Evolutionary conservation across 2,888 invertebrate species (phyloP), one percentile per base, ranked within the genome.

Genomic region (Coelinius sp.): DNA sequence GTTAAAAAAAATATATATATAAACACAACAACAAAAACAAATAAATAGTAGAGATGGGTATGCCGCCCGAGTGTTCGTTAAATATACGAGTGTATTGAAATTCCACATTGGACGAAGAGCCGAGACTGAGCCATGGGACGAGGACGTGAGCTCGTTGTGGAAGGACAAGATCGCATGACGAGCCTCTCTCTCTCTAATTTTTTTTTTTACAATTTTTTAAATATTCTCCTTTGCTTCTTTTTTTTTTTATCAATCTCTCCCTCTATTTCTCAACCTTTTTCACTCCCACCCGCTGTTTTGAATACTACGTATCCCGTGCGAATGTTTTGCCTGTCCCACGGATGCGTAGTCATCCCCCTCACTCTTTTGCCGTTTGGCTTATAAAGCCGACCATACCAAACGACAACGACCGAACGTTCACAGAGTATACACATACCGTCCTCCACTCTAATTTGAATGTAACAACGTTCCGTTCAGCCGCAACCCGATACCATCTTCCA

Each of bases 361-460:
- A 27, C 75, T 76, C 72, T 76, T 73, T 66, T 75, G 70, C 74
- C 73, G 75, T 49, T 46, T 49, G 65, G 44, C 46, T 56, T 56
- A 31, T 56, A 56, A 59, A 46, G 66, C 65, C 65, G 67, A 73
- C 68, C 25, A 68, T 67, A 56, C 56, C 67, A 67, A 69, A 53
- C 68, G 35, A 68, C 49, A 70, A 70, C 46, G 59, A 52, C 44
- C 82, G 80, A 77, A 80, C 79, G 82, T 80, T 74, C 77, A 80
- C 80, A 75, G 81, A 80, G 41, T 74, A 69, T 80, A 83, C 83
- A 84, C 85, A 83, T 83, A 84, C 84, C 84, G 84, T 84, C 86
- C 82, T 84, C 84, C 85, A 86, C 86, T 86, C 86, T 87, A 87
- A 87, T 87, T 87, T 87, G 87, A 87, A 87, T 87, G 86, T 87